Conservation (phyloP, 2,113 vertebrate species). For the Atractosteus spatula region DNA sequence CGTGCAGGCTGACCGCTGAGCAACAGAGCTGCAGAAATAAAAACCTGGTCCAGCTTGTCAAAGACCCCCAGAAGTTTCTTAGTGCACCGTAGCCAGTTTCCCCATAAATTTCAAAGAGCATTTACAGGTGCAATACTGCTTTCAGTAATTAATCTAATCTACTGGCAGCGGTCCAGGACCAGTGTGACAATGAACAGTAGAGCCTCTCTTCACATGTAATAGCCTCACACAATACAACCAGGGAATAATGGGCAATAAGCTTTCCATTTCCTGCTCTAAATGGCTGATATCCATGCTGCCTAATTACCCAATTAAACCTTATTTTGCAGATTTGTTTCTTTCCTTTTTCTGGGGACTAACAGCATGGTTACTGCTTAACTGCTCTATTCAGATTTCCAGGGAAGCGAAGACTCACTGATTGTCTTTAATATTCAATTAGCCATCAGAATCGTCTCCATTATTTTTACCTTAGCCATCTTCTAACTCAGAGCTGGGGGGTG, state of each 20-base stretch:
- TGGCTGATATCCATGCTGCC: constrained; percentile 47
- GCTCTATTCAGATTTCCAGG: constrained; percentile 5
- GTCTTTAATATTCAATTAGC: not conserved
- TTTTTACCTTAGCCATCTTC: no score
- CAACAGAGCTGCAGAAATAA: no score
- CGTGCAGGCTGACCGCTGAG: no score
- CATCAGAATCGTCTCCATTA: not conserved
- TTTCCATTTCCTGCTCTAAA: constrained; percentile 52
- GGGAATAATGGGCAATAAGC: constrained; percentile 53
- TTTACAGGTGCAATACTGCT: no score
- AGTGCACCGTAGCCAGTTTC: not conserved
- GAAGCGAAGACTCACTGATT: not conserved
- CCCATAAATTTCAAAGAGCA: no score
- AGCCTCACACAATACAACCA: constrained; percentile 47
- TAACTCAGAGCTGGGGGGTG: no score
- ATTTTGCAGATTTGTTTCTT: constrained; percentile 47
- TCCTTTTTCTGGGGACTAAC: constrained; percentile 29
- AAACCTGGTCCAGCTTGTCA: no score
- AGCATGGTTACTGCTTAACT: constrained; percentile 13
- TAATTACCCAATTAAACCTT: constrained; percentile 61
- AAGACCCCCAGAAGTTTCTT: no score
- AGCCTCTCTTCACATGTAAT: constrained; percentile 43
- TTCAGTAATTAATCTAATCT: constrained; percentile 51
- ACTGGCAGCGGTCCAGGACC: constrained; percentile 29
- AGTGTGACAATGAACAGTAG: constrained; percentile 7